Evolutionary conservation across 2,113 vertebrate genomes (phyloP), one percentile per base, ranked within the genome.

Genomic region (Nyctibius bracteatus): DNA sequence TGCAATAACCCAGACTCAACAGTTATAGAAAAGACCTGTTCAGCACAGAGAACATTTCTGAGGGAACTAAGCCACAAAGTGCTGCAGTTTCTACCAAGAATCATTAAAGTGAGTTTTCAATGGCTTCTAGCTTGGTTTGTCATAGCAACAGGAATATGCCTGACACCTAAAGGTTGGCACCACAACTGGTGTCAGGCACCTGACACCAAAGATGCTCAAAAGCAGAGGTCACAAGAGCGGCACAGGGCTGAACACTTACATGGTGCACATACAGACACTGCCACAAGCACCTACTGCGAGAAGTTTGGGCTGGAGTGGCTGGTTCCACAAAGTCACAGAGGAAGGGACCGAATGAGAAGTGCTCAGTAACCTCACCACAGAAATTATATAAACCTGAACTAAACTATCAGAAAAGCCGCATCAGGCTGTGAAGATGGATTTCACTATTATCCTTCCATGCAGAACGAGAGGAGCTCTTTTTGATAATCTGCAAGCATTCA

Each of bases 261-360:
- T 0, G 0, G 35, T 31, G 19, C 9, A 5, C 0, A 16, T 2
- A 39, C 22, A 67, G 44, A 51, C n/a, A 27, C 35, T 8, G 55
- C 27, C 62, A 49, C 2, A 3, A 86, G 44, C 7, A 80, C 9
- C 14, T 12, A 23, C 20, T 21, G 63, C 1, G 31, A 39, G 22
- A 66, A 15, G 24, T 49, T 0, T 61, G 66, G 52, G 49, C 57
- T 61, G 30, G 74, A 84, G 57, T 3, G 4, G 8, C 35, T 65
- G 47, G 14, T 8, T 72, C 33, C 41, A 61, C 16, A n/a, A 58
- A 63, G 79, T n/a, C 44, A 75, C 55, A 25, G 41, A 55, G 14
- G 9, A 90, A 28, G 6, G 24, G 43, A 75, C 18, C 33, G 51
- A 62, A 72, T 0, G 7, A 55, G 55, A 88, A 61, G 14, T 23